Conservation (phyloP, 2,113 vertebrate genomes). For the Mandrillus leucophaeus region DNA sequence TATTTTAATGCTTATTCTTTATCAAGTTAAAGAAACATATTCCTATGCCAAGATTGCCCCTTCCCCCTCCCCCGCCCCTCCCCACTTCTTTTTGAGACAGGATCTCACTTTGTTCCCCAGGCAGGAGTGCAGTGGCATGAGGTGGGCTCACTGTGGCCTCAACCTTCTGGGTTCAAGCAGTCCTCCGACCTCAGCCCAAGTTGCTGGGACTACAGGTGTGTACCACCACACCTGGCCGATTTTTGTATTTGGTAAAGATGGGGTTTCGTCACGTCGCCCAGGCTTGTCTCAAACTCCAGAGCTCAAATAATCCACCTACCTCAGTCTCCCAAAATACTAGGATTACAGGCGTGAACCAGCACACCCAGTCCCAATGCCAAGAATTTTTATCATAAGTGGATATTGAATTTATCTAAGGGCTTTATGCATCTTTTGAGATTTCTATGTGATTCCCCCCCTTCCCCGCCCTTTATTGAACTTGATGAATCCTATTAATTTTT, state of each 20-base stretch:
- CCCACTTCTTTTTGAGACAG: neutral
- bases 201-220: neutral
- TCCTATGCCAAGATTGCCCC: neutral
- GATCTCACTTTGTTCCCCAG: neutral
- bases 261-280: neutral
- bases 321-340: neutral
- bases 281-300: neutral
- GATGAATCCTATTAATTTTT: neutral
- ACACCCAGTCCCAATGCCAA: neutral
- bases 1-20: neutral
- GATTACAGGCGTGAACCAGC: neutral
- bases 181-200: neutral
- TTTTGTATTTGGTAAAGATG: neutral
- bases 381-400: neutral
- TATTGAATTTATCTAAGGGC: neutral
- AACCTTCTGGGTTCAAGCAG: neutral
- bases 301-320: neutral
- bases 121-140: neutral
- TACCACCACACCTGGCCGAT: neutral
- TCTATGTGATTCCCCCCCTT: too few relatives aligned
- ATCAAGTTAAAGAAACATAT: neutral
- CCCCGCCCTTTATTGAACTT: neutral
- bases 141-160: neutral
- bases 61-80: rapidly evolving
- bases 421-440: neutral